Evolutionary conservation across 2,797 vertebrate species (phyloP), one percentile per base, ranked within the genome.

Genomic region (Euphonia xanthogaster): DNA sequence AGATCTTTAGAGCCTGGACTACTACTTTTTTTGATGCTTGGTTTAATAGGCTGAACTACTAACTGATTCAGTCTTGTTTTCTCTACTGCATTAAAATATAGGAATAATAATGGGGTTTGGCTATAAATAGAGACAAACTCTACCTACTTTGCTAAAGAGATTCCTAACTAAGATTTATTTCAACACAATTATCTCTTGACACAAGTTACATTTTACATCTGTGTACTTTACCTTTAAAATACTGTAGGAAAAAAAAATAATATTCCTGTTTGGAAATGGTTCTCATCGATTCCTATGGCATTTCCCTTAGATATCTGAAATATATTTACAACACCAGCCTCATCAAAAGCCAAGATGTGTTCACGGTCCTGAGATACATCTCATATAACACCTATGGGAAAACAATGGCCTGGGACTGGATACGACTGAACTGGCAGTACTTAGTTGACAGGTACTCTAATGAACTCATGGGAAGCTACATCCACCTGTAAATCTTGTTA

Each of bases 341-440:
- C 66, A 98, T 99, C 90, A 98, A 98, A 97, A 98, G 96, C 92
- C 99, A 99, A 97, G 99, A 99, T 78, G 97, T 99, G 71, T 99
- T 99, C 96, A 99, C 98, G 9, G 97, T 99, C 78, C 98, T 99
- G 80, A 98, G 97, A 55, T 99, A 99, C 5, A 98, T 99, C 78
- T 99, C 99, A 4, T 97, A 97, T 57, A 99, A 99, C 93, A 97
- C 82, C 25, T 94, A 98, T 24, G 99, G 99, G 40, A 98, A 99
- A 97, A 98, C 65, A 33, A 99, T 99, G 99, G 99, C 98, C 91
- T 99, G 99, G 99, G 99, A 99, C 75, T 99, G 99, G 99, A 97
- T 98, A 76, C 98, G 98, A 5, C 98, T 99, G 77, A 99, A 99
- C 98, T 99, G 99, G 99, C 95, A 99, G 44, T 99, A 98, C 93